phyloP scores from a whole-genome alignment of 1,140 invertebrate genomes.

The Bradysia coprophila region DNA sequence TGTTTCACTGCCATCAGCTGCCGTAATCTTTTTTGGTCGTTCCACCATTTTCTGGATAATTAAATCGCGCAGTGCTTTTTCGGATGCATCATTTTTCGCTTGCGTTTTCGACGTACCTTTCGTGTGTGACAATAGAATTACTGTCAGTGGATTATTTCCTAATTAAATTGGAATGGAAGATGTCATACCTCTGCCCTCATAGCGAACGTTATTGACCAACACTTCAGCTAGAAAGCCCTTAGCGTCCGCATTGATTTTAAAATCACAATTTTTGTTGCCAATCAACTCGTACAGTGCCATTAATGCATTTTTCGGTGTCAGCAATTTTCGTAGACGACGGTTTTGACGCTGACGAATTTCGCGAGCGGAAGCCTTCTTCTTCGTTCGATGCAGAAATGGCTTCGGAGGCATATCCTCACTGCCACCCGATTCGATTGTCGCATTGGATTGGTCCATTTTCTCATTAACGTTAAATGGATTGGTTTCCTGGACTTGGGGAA shows the following conservation, averaged over 20 bases:
- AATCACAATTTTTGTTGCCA: constrained; percentile 20
- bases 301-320: constrained; percentile 65
- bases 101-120: constrained; percentile 29
- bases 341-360: constrained; percentile 45
- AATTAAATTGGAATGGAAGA: not conserved
- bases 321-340: constrained; percentile 39
- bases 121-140: not conserved
- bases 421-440: not conserved
- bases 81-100: constrained; percentile 43
- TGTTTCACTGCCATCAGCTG: constrained; percentile 10
- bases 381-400: not conserved
- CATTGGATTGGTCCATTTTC: not conserved
- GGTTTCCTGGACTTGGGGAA: not conserved
- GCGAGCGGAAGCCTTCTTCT: constrained; percentile 5
- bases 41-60: constrained; percentile 45
- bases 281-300: constrained; percentile 75
- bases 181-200: constrained; percentile 14
- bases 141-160: not conserved
- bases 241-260: constrained; percentile 14
- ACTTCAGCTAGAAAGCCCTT: constrained; percentile 20
- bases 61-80: constrained; percentile 49
- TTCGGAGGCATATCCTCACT: not conserved
- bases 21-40: constrained; percentile 14
- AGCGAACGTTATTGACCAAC: constrained; percentile 16
- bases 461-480: not conserved